Base-by-base conservation (phyloP, 2,888 invertebrate genomes). In the Neocrepidodera transversa region DNA sequence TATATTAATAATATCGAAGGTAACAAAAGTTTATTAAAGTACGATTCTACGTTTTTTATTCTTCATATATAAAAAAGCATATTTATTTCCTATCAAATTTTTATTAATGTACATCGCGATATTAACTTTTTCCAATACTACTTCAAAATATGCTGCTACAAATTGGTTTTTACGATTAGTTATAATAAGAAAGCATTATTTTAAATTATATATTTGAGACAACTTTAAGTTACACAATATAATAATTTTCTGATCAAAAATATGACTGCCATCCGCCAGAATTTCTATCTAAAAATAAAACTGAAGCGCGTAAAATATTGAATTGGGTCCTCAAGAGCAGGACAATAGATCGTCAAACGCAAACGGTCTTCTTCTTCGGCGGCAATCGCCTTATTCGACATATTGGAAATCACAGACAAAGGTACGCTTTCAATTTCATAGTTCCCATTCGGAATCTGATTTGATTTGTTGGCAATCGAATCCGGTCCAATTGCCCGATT, bases 381-480 rank as follows among this genome's bases (percentile, higher is more conserved):
- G 64, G 69, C 71, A 70, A 74, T 72, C 69, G 71, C 71, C 72
- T 74, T 71, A 71, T 60, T 64, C 68, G 64, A 63, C 70, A 72
- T 72, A 72, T 73, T 71, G 72, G 71, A 73, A 71, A 71, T 72
- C 70, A 71, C 72, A 72, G 71, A 74, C 72, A 74, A 72, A 74
- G 72, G 72, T 73, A 69, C 68, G 68, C 70, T 73, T 74, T 71
- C 74, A 72, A 71, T 73, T 72, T 73, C 67, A 67, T 69, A 70
- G 66, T 70, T 54, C 68, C 69, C 65, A 68, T 62, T 66, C 68
- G 61, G 67, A 65, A 62, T 67, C 68, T 71, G 72, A 73, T 74
- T 72, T 72, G 74, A 74, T 74, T 74, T 73, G 72, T 73, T 68
- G 71, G 70, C 73, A 73, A 73, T 73, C 71, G 71, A 68, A 70